phyloP scores from a whole-genome alignment of 2,888 invertebrate genomes.

The Mesoligia furuncula region DNA sequence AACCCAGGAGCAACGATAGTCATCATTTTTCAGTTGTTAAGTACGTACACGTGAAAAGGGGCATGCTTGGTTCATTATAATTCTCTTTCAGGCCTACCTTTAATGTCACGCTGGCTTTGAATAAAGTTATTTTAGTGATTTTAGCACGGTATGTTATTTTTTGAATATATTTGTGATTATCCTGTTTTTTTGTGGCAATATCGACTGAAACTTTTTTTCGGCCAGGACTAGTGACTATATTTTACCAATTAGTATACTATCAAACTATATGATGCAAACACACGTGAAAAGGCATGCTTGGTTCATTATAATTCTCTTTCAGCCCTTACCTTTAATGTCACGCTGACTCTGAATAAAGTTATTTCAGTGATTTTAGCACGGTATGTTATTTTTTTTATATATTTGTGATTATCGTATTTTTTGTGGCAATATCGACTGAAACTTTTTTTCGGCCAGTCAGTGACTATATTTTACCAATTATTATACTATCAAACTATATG shows the following conservation, averaged over 20 bases:
- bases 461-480: not conserved
- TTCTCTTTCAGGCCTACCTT: slow-evolving; percentile 56
- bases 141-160: slow-evolving; percentile 9
- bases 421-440: not conserved
- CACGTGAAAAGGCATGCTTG: slow-evolving; percentile 22
- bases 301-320: slow-evolving; percentile 66
- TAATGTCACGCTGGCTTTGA: slow-evolving; percentile 32
- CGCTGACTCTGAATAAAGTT: slow-evolving; percentile 35
- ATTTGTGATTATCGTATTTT: not conserved
- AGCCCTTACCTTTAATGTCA: slow-evolving; percentile 35
- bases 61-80: slow-evolving; percentile 60
- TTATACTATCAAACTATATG: not conserved
- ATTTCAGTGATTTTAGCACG: slow-evolving; percentile 44
- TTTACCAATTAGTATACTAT: not conserved
- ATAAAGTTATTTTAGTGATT: slow-evolving; percentile 50
- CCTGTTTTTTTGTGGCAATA: not conserved
- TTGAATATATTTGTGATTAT: not conserved
- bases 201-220: too few species aligned
- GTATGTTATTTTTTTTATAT: slow-evolving; percentile 4
- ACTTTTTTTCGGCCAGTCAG: too few species aligned
- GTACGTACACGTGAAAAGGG: slow-evolving; percentile 39
- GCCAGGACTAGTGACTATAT: too few species aligned
- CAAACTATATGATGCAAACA: not conserved
- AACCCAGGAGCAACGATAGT: slow-evolving; percentile 40
- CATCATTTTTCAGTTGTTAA: slow-evolving; percentile 62